phyloP scores from a whole-genome alignment of 1,140 invertebrate genomes.

The Varroa destructor region DNA sequence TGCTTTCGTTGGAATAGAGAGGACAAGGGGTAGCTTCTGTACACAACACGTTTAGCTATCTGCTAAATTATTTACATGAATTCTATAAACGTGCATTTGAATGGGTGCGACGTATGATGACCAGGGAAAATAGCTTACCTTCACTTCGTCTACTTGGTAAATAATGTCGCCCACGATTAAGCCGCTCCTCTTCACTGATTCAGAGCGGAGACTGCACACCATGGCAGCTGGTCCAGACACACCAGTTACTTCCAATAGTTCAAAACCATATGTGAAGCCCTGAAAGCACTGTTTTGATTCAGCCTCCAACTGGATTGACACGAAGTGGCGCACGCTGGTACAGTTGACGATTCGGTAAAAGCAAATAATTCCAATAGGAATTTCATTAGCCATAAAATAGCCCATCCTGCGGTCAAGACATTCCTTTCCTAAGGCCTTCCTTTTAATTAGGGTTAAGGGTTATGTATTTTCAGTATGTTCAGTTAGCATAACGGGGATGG shows the following conservation, averaged over 20 bases:
- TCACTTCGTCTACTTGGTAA: conserved; percentile 2
- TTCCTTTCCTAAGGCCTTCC: no score
- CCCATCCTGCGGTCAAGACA: no score
- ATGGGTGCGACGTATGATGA: background rate
- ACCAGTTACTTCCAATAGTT: background rate
- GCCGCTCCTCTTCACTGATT: background rate
- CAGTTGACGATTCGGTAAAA: no score
- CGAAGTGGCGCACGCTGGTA: no score
- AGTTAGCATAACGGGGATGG: no score
- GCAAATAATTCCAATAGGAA: no score
- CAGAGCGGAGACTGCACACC: background rate
- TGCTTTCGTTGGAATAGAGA: background rate
- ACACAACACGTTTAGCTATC: background rate
- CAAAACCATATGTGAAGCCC: background rate
- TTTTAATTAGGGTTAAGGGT: no score
- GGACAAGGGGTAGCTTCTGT: background rate
- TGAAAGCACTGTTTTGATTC: background rate
- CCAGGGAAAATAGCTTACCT: background rate
- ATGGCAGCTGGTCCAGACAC: background rate
- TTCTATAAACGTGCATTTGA: no score
- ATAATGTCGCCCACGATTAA: conserved; percentile 5
- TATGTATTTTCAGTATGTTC: no score
- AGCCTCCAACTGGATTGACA: no score
- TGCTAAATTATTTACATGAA: no score
- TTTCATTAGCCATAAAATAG: no score